Evolutionary conservation across 2,797 vertebrate species (phyloP).

Genomic region (Halcyon leucocephala): DNA sequence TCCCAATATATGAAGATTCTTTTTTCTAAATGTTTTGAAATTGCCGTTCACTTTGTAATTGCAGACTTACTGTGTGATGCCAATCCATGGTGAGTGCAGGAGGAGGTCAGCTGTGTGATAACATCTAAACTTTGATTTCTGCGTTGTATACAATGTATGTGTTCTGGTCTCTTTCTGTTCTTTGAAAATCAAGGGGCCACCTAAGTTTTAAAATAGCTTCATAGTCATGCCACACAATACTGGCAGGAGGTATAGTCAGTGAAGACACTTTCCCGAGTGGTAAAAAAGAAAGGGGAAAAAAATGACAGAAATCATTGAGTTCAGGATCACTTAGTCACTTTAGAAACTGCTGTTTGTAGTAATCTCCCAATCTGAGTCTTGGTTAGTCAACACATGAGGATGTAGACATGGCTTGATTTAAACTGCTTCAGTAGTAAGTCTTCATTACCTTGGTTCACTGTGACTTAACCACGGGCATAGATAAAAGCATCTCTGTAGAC

Average conservation of each 20-base stretch:
- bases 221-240: not conserved
- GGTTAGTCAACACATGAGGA: not conserved
- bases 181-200: slow-evolving; percentile 22
- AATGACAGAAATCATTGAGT: not conserved
- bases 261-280: not conserved
- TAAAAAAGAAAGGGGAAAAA: not conserved
- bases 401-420: not conserved
- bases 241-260: not conserved
- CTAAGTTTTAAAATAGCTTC: not conserved
- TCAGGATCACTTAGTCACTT: not conserved
- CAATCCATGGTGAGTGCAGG: not conserved
- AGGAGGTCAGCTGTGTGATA: not conserved
- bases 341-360: not conserved
- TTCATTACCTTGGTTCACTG: not conserved
- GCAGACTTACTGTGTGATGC: not conserved
- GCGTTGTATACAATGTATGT: not conserved
- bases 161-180: slow-evolving; percentile 14
- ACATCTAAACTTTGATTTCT: slow-evolving; percentile 36
- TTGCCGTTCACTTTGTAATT: not conserved
- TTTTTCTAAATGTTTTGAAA: not conserved
- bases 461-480: not conserved
- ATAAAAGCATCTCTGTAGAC: not conserved
- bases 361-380: not conserved
- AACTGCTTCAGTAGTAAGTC: not conserved
- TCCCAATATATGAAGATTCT: not conserved